Evolutionary conservation across 2,113 vertebrate species (phyloP).

Genomic region (Geothlypis trichas): DNA sequence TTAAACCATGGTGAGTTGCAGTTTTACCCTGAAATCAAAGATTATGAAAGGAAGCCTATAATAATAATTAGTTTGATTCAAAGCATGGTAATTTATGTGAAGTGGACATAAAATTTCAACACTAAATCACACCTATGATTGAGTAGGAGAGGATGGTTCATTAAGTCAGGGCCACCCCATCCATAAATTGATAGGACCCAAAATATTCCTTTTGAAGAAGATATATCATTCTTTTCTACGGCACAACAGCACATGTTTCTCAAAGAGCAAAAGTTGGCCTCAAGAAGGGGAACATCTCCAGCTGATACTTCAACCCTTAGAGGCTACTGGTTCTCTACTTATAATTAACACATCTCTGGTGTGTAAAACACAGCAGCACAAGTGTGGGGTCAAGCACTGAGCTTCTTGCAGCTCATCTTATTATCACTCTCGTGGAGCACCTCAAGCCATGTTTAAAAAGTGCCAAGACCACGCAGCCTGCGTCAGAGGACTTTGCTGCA

Average conservation of each 20-base stretch:
- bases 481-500: slow-evolving; percentile 38
- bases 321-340: background rate
- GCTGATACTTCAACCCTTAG: background rate
- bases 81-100: background rate
- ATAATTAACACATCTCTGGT: slow-evolving; percentile 43
- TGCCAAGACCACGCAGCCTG: background rate
- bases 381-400: slow-evolving; percentile 18
- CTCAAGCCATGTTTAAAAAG: slow-evolving; percentile 7
- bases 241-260: fast-evolving
- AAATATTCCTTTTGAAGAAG: background rate
- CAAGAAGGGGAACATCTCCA: background rate
- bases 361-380: slow-evolving; percentile 10
- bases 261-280: background rate
- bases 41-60: background rate
- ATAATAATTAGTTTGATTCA: slow-evolving; percentile 24
- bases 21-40: background rate
- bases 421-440: background rate
- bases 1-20: background rate
- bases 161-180: slow-evolving; percentile 18
- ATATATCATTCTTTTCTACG: background rate
- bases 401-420: slow-evolving; percentile 42
- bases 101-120: background rate
- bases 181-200: background rate
- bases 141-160: slow-evolving; percentile 3
- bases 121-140: slow-evolving; percentile 11